Evolutionary conservation across 1,140 invertebrate species (phyloP), one percentile per base, ranked within the genome.

Genomic region (Steinernema khuongi): DNA sequence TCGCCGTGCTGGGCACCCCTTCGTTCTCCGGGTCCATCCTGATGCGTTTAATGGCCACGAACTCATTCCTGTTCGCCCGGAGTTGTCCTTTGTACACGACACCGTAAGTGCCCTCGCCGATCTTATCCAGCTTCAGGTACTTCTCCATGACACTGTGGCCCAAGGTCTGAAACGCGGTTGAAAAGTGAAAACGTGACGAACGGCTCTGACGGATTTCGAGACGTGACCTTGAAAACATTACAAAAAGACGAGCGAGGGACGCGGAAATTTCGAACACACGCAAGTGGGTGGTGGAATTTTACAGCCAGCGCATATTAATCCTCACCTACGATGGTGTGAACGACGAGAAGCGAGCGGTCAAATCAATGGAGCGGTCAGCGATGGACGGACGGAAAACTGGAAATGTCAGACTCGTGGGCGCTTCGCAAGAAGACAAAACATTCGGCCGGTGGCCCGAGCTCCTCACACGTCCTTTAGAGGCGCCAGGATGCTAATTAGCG

Each of bases 21-120:
- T 97, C 82, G 22, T 77, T 50, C 31, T 79, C 82, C 96, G 93
- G 79, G 90, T 91, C 87, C 94, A 96, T 87, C 7, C 93, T 88
- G 80, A 97, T 96, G 88, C 95, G 95, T 85, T 97, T 97, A 90
- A 97, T 92, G 19, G 94, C 94, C 18, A 95, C 93, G 79, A 92
- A 89, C 86, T 92, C 89, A 0, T 92, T 92, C n/a, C 93, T 94
- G 79, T 91, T 89, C 79, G 91, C 92, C 82, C 94, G 90, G 85
- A 89, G 90, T n/a, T 60, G 50, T 18, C 91, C 93, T 87, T 94
- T 94, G 83, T 93, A 94, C 0, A 96, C 93, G 36, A 94, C 92
- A 74, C 93, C 93, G 87, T 96, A 96, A 1, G 78, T 76, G 89
- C 91, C 94, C 91, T 96, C 94, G 72, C 94, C 94, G 79, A 97